Evolutionary conservation across 2,113 vertebrate species (phyloP).

Genomic region (Campylorhamphus procurvoides): DNA sequence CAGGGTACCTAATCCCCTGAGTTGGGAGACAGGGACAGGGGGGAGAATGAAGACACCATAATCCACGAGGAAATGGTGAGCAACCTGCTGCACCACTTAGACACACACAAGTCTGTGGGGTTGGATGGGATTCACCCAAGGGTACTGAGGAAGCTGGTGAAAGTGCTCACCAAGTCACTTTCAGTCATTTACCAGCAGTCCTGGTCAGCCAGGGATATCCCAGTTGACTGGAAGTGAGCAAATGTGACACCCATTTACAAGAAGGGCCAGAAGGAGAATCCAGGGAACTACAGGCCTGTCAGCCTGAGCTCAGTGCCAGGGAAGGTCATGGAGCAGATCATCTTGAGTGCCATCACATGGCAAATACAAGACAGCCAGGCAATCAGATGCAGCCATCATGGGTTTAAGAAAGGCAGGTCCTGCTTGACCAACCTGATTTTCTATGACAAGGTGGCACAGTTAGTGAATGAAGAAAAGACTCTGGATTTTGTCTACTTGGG

Average conservation of each 20-base stretch:
- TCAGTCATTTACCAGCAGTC: neutral
- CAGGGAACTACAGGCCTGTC: neutral
- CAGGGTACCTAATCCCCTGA: neutral
- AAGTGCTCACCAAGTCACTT: neutral
- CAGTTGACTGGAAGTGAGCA: neutral
- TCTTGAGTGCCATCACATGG: neutral
- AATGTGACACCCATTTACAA: neutral
- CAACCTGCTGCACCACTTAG: neutral
- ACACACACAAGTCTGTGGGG: fast-evolving
- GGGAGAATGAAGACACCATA: neutral
- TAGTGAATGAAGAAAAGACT: neutral
- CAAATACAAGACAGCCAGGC: neutral
- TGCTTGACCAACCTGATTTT: neutral
- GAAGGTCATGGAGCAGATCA: neutral
- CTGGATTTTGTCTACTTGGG: neutral
- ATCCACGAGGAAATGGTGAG: neutral
- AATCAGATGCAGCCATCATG: neutral
- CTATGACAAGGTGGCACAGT: neutral
- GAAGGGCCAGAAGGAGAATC: neutral
- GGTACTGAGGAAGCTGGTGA: neutral
- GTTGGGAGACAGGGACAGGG: neutral
- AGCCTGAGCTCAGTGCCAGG: neutral
- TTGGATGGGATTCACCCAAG: neutral
- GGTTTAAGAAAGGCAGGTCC: neutral
- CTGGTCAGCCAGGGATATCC: neutral